A percentile compares a stretch with the other conserved stretches of the same genome.
phyloP scores from a whole-genome alignment of 1,140 invertebrate genomes.

The Nymphalis io region DNA sequence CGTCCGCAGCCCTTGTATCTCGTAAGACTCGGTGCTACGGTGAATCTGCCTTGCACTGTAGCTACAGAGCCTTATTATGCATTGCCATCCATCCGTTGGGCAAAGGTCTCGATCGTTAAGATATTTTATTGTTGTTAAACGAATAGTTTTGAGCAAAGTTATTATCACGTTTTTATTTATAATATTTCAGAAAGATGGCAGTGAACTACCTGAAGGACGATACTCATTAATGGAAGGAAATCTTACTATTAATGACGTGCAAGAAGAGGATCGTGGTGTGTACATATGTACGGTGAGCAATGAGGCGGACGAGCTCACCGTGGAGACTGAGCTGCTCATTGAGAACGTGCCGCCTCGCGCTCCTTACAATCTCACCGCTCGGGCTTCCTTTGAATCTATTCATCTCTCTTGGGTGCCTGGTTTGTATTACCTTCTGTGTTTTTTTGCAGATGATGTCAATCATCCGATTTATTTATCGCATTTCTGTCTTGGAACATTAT shows the following conservation, averaged over 20 bases:
- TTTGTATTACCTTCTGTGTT: slow-evolving; percentile 39
- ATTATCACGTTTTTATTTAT: neutral
- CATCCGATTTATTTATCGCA: no score
- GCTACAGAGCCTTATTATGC: slow-evolving; percentile 83
- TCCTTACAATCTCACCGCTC: slow-evolving; percentile 93
- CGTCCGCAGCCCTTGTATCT: slow-evolving; percentile 91
- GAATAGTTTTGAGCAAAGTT: no score
- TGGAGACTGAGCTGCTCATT: slow-evolving; percentile 93
- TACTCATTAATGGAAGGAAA: slow-evolving; percentile 89
- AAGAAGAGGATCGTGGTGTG: slow-evolving; percentile 92
- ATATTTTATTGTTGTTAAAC: neutral
- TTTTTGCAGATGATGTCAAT: no score
- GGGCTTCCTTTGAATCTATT: slow-evolving; percentile 88
- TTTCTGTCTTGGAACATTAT: no score
- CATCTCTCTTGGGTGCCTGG: slow-evolving; percentile 92
- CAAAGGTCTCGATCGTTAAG: slow-evolving; percentile 85
- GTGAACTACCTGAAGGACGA: slow-evolving; percentile 85
- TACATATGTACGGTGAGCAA: slow-evolving; percentile 96
- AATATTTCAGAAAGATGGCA: slow-evolving; percentile 87
- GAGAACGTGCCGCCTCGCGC: slow-evolving; percentile 93
- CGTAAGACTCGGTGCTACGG: slow-evolving; percentile 88
- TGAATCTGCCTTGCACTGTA: slow-evolving; percentile 92
- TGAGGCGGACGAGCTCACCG: slow-evolving; percentile 93
- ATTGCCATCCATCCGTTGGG: slow-evolving; percentile 90
- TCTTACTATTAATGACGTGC: slow-evolving; percentile 90